Evolutionary conservation across 2,113 vertebrate genomes (phyloP).

Genomic region (Odocoileus hemionus): DNA sequence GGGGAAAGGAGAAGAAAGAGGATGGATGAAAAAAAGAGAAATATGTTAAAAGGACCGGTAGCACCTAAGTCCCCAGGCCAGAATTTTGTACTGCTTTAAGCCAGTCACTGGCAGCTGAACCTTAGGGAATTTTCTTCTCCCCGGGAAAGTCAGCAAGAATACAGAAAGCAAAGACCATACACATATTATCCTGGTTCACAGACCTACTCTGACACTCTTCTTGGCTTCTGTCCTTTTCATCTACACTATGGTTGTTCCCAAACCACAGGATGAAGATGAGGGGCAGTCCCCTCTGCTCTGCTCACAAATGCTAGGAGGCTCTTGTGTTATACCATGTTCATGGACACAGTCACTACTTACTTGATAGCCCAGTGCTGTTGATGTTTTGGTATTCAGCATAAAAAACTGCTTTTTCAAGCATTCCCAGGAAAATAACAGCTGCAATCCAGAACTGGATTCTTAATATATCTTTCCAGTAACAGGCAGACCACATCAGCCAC

Average conservation of each 20-base stretch:
- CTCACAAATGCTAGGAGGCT: background rate
- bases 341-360: conserved; percentile 74
- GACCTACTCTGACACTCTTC: background rate
- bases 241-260: background rate
- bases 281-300: background rate
- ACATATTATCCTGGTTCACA: too few species aligned
- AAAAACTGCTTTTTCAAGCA: conserved; percentile 93
- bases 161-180: background rate
- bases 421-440: conserved; percentile 90
- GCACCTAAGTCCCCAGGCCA: background rate
- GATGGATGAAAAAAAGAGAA: background rate
- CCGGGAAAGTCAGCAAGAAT: background rate
- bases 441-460: conserved; percentile 94
- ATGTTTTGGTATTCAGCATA: conserved; percentile 91
- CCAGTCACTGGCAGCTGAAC: background rate
- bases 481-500: conserved; percentile 90
- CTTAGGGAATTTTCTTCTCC: background rate
- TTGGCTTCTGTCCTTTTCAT: background rate
- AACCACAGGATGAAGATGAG: background rate
- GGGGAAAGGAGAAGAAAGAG: background rate
- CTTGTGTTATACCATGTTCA: background rate
- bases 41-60: background rate
- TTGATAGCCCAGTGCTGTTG: conserved; percentile 84
- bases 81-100: background rate
- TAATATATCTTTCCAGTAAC: conserved; percentile 92